Evolutionary conservation across 2,888 invertebrate genomes (phyloP).

Genomic region (Cataglyphis cursor): DNA sequence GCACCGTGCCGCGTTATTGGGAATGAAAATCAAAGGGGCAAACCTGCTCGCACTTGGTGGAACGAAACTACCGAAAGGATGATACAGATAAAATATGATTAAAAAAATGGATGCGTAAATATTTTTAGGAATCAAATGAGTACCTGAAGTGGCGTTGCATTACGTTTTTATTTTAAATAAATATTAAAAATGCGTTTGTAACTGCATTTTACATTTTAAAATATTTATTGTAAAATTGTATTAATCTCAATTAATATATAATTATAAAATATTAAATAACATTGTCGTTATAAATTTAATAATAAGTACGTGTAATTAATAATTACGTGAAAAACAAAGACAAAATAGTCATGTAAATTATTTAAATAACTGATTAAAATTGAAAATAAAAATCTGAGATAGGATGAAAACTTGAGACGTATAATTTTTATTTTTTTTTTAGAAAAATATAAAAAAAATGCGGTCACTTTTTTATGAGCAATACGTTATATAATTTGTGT

Average conservation of each 20-base stretch:
- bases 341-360: not conserved
- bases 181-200: not conserved
- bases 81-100: not conserved
- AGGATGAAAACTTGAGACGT: not conserved
- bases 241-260: not conserved
- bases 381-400: not conserved
- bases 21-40: constrained; percentile 27
- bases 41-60: not conserved
- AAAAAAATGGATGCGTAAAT: not conserved
- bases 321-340: not conserved
- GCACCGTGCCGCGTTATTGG: constrained; percentile 61
- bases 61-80: not conserved
- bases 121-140: not conserved
- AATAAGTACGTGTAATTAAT: constrained; percentile 3
- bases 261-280: not conserved
- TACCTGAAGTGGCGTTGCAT: not conserved
- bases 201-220: not conserved
- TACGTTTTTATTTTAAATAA: too few relatives aligned
- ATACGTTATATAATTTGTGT: not conserved
- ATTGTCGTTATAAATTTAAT: not conserved
- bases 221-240: not conserved
- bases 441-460: not conserved
- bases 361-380: not conserved
- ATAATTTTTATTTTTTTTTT: not conserved
- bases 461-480: not conserved